Evolutionary conservation across 2,797 vertebrate species (phyloP), one percentile per base, ranked within the genome.

Genomic region (Eidolon dupreanum): DNA sequence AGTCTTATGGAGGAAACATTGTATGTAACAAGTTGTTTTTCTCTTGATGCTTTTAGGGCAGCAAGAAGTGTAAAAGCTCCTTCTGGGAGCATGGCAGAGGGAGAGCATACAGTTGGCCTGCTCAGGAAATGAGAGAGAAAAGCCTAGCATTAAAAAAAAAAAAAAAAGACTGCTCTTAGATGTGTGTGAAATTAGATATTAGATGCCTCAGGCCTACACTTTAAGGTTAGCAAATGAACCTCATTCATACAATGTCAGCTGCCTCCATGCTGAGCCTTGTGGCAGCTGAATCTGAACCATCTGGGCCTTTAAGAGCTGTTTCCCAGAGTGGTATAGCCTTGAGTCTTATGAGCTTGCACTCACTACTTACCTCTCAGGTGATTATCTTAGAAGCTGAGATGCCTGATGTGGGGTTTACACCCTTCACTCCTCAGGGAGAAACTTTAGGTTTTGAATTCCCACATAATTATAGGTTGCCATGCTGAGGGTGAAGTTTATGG

Each of bases 241-340:
- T 73, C 41, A 13, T 43, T 43, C 41, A 61, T 8, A 11, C 1
- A 33, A 26, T 22, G 38, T 33, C 17, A n/a, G 13, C 20, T 33
- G n/a, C 24, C 6, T 79, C 31, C 3, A 22, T 0, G 6, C 19
- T 28, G 28, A 36, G 74, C 31, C 38, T 10, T 51, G 10, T 8
- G 17, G 26, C 26, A 0, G 19, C 24, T 59, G 73, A 26, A 26
- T 43, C 65, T 0, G 8, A 19, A 63, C 19, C 33, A 20, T 0
- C 3, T 4, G 41, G 51, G 19, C 33, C 65, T 61, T 86, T 70
- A 51, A 65, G 22, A 53, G 22, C 11, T 6, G 6, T 7, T 11
- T 70, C 63, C n/a, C 41, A 57, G 24, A 9, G 4, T 20, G 28
- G 24, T 24, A 59, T 1, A 24, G 22, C 36, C 51, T 1, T 5